Conservation (phyloP, 2,888 invertebrate genomes). For the Mythimna albipuncta region DNA sequence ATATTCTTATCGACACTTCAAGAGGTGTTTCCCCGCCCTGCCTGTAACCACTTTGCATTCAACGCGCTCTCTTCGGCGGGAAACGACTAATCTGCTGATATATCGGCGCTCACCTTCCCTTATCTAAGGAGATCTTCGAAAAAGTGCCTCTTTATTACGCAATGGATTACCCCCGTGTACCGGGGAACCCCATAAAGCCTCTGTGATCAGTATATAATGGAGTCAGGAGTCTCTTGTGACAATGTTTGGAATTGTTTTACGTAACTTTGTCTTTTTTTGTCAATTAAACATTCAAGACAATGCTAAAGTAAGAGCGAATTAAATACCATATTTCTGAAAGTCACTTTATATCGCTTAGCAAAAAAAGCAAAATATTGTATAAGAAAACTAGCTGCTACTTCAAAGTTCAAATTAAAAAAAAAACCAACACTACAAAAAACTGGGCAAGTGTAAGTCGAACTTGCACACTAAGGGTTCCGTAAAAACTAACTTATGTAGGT, state of each 20-base stretch:
- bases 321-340: too few species aligned
- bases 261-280: conserved; percentile 10
- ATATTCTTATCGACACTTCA: conserved; percentile 54
- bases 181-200: conserved; percentile 67
- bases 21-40: conserved; percentile 63
- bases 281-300: background rate
- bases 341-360: too few species aligned
- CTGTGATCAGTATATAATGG: conserved; percentile 65
- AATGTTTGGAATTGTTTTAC: conserved; percentile 20
- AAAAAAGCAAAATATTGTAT: too few species aligned
- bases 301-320: too few species aligned
- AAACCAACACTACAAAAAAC: too few species aligned
- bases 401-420: too few species aligned
- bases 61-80: conserved; percentile 77
- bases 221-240: conserved; percentile 38
- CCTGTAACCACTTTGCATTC: conserved; percentile 83
- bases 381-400: too few species aligned
- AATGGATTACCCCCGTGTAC: conserved; percentile 76
- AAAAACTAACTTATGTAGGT: too few species aligned
- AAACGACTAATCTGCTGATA: conserved; percentile 89
- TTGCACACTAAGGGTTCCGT: too few species aligned
- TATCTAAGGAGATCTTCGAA: conserved; percentile 84
- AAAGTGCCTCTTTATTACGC: conserved; percentile 86
- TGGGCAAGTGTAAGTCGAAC: too few species aligned
- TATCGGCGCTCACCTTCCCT: conserved; percentile 88